These are phyloP conservation scores for Lucilia sericata DNA, from an alignment of 1,140 invertebrate genomes.

Conservation along the genomic window DNA sequence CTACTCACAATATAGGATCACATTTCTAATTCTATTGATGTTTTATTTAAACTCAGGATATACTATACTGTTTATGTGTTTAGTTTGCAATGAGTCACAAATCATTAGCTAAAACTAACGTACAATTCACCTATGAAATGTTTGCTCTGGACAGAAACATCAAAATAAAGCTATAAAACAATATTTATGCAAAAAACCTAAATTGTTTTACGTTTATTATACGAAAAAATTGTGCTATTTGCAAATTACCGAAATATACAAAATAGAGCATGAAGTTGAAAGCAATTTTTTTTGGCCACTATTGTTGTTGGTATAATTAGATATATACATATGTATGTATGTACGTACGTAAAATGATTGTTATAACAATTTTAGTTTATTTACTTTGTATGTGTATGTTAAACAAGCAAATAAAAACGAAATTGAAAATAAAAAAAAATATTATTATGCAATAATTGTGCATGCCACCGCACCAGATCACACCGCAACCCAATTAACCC, in stretches of 20 bases:
- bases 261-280: slow-evolving; percentile 26
- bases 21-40: too few relatives aligned
- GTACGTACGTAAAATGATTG: not conserved
- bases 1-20: too few relatives aligned
- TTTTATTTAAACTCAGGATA: too few relatives aligned
- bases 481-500: not conserved
- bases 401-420: not conserved
- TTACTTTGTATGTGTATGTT: slow-evolving; percentile 34
- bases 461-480: slow-evolving; percentile 15
- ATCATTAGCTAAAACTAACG: too few relatives aligned
- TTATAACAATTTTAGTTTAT: not conserved
- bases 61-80: too few relatives aligned
- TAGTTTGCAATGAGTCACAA: too few relatives aligned
- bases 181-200: not conserved
- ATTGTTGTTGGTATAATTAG: not conserved
- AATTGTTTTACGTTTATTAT: not conserved
- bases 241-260: slow-evolving; percentile 17
- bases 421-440: not conserved
- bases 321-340: not conserved
- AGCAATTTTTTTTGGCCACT: not conserved
- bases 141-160: too few relatives aligned
- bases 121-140: too few relatives aligned
- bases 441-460: slow-evolving; percentile 44
- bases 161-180: too few relatives aligned
- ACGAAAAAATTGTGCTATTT: not conserved